Evolutionary conservation across 2,113 vertebrate species (phyloP), one percentile per base, ranked within the genome.

Genomic region (Leptobrachium ailaonicum): DNA sequence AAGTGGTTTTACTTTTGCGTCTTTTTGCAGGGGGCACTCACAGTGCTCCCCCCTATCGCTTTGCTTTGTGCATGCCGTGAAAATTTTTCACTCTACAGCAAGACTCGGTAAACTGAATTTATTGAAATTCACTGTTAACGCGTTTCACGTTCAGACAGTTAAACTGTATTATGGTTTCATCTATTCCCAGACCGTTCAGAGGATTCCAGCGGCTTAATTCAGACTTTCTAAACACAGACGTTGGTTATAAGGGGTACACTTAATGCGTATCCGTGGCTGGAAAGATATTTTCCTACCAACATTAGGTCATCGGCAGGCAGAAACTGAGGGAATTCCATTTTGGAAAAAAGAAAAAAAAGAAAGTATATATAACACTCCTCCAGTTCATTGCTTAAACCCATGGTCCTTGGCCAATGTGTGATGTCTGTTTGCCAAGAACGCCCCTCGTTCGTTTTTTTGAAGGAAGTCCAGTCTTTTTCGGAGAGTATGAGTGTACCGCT

Each of bases 241-340:
- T 60, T 60, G 13, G 56, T 60, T 60, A 60, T 11, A 60, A 10
- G 14, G 54, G 8, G 53, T 43, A 77, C 54, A 70, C 53, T 32
- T 67, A 69, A 47, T 58, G 32, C 43, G 58, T 69, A 71, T 45
- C 41, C 66, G 76, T 71, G 56, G 67, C 76, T 71, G 76, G 66
- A 77, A 77, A 77, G 41, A 70, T 70, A 67, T 42, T 41, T 45
- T 71, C 40, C 54, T 60, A 71, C 54, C 64, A 77, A 58, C 66
- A 62, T 71, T 70, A 77, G 66, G 67, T 77, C 66, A 77, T 66
- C 67, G 3, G 20, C 42, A 62, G 75, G 66, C 76, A 77, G 54
- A 70, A 40, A 54, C n/a, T 3, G 20, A 77, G 76, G 76, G 76
- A 63, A 77, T 77, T 77, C 76, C 76, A 20, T 62, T 70, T 62